phyloP scores from a whole-genome alignment of 2,113 vertebrate species.

The Nymphicus hollandicus region DNA sequence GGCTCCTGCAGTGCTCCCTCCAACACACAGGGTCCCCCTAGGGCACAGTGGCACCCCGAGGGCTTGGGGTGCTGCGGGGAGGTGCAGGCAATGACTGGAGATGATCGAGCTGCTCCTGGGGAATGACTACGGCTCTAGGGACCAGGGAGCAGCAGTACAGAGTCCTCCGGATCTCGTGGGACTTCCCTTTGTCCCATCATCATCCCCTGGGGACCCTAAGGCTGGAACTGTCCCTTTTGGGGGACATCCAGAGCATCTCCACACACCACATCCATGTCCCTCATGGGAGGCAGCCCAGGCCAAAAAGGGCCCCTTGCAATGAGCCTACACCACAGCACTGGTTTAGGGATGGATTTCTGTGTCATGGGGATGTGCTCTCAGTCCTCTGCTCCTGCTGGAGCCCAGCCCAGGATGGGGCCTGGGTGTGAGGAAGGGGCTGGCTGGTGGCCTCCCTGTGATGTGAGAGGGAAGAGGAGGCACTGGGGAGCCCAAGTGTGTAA shows the following conservation, averaged over 20 bases:
- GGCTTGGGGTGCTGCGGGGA: neutral
- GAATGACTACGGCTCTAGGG: fast-evolving
- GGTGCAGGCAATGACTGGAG: neutral
- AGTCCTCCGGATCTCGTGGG: fast-evolving
- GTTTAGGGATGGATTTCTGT: neutral
- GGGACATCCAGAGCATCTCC: neutral
- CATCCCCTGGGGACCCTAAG: fast-evolving
- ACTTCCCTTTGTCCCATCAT: fast-evolving
- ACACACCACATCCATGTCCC: neutral
- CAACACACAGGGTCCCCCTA: neutral
- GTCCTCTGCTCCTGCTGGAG: neutral
- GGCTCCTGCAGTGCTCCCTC: no score
- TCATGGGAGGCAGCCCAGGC: neutral
- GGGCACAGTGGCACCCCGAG: neutral
- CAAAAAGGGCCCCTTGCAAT: fast-evolving
- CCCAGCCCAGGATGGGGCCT: neutral
- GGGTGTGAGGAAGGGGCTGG: neutral
- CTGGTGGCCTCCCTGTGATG: neutral
- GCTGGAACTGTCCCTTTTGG: neutral
- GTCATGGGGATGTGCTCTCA: fast-evolving
- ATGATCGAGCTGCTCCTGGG: neutral
- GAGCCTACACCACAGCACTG: fast-evolving
- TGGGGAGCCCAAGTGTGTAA: neutral
- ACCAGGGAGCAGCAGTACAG: neutral
- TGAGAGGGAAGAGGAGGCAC: neutral